A percentile compares a stretch with the other conserved stretches of the same genome.
Evolutionary conservation across 2,113 vertebrate genomes (phyloP).

Genomic region (Semicossyphus pulcher): DNA sequence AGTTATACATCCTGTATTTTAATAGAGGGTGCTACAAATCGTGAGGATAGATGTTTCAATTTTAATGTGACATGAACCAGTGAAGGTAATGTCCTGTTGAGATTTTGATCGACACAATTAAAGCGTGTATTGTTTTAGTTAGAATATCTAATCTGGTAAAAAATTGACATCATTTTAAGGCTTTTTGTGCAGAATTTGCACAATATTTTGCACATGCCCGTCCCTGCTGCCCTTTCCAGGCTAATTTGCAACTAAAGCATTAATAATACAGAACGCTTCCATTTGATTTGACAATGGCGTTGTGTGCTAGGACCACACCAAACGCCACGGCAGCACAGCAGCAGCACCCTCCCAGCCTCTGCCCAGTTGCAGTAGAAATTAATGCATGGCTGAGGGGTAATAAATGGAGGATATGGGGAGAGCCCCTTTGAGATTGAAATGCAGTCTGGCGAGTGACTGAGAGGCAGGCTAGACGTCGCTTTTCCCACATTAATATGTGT

Average conservation of each 20-base stretch:
- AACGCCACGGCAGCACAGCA: neutral
- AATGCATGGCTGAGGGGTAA: conserved; percentile 77
- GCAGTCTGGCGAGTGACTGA: conserved; percentile 76
- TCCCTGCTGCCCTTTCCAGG: conserved; percentile 3
- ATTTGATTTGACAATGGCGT: conserved; percentile 19
- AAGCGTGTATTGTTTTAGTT: neutral
- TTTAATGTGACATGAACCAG: conserved; percentile 18
- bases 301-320: neutral
- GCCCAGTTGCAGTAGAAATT: conserved; percentile 58
- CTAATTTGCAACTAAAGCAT: neutral
- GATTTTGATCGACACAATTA: conserved; percentile 2
- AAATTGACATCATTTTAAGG: no score
- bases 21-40: conserved; percentile 26
- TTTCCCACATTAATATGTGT: conserved; percentile 88
- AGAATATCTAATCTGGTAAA: neutral
- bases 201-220: neutral
- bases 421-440: conserved; percentile 83
- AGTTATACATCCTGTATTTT: conserved; percentile 16
- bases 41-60: no score
- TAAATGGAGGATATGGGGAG: conserved; percentile 78
- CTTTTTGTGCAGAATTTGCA: neutral
- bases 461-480: conserved; percentile 75
- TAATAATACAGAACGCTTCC: conserved; percentile 33
- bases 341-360: conserved; percentile 39
- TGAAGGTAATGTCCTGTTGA: neutral